phyloP scores from a whole-genome alignment of 2,113 vertebrate genomes.

The Nettapus auritus region DNA sequence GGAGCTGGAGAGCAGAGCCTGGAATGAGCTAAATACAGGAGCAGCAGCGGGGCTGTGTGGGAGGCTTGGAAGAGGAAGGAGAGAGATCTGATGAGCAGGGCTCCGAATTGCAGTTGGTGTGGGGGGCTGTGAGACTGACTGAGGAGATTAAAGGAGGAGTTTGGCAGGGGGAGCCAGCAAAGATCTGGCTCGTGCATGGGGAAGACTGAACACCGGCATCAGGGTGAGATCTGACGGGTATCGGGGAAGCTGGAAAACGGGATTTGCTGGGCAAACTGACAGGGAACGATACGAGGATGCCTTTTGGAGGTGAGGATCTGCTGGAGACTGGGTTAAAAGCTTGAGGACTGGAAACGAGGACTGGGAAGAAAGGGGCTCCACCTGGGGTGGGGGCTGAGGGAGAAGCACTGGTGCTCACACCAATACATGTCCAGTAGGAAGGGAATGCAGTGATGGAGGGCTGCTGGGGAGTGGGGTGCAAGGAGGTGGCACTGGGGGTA shows the following conservation, averaged over 20 bases:
- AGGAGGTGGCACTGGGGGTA: neutral
- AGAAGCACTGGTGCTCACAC: neutral
- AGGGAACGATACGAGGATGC: neutral
- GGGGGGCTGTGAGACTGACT: neutral
- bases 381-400: neutral
- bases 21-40: neutral
- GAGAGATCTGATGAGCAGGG: slow-evolving; percentile 11
- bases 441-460: neutral
- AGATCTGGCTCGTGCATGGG: neutral
- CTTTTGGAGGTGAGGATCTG: slow-evolving; percentile 29
- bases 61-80: slow-evolving; percentile 29
- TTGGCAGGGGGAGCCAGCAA: neutral
- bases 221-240: neutral
- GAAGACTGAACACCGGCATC: neutral
- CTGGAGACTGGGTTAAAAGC: neutral
- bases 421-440: neutral
- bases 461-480: neutral
- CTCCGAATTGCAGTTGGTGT: neutral
- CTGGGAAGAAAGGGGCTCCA: neutral
- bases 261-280: neutral
- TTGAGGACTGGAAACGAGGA: neutral
- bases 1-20: neutral
- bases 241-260: neutral
- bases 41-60: neutral
- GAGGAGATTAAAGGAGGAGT: slow-evolving; percentile 49